Evolutionary conservation across 2,797 vertebrate species (phyloP), one percentile per base, ranked within the genome.

Genomic region (Phalanger gymnotis): DNA sequence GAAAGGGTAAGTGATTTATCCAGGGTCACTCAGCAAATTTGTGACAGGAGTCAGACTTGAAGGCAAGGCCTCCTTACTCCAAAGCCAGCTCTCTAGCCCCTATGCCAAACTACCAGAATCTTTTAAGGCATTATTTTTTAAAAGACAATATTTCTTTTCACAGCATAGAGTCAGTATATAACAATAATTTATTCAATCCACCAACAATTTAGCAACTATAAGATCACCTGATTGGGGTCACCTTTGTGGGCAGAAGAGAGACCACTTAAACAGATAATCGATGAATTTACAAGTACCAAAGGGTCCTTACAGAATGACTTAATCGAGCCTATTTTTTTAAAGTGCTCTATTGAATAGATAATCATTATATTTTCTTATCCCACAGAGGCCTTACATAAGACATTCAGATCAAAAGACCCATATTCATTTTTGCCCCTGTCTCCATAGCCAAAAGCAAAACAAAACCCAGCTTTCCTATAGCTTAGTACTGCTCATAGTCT

Each of bases 291-390:
- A 30, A 57, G 61, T 14, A 91, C 30, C 92, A 22, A 51, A 61
- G 93, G 90, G 53, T n/a, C 57, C 66, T 58, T n/a, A 3, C 5
- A 94, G 90, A 95, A 90, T 10, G 94, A 56, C 34, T 91, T 54
- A n/a, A 57, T 56, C 55, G 53, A 27, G 25, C 6, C 28, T 61
- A 61, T 55, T 92, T 81, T 87, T 91, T 54, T 51, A 4, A 91
- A 89, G 93, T 54, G 73, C 90, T 0, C 9, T 94, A 96, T 94
- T 94, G 54, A 56, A 96, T 94, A 93, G 54, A 92, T 51, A 95
- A 90, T 58, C 90, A 92, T 91, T 34, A 53, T 54, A 92, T 2
- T 12, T 92, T 19, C 47, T 91, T 51, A 52, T 5, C 22, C 81
- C 90, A 92, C 27, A 87, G 94, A 81, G 95, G 96, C 19, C 6